These are phyloP conservation scores for Zootoca vivipara DNA, from an alignment of 2,113 vertebrate species.

Conservation along the genomic window DNA sequence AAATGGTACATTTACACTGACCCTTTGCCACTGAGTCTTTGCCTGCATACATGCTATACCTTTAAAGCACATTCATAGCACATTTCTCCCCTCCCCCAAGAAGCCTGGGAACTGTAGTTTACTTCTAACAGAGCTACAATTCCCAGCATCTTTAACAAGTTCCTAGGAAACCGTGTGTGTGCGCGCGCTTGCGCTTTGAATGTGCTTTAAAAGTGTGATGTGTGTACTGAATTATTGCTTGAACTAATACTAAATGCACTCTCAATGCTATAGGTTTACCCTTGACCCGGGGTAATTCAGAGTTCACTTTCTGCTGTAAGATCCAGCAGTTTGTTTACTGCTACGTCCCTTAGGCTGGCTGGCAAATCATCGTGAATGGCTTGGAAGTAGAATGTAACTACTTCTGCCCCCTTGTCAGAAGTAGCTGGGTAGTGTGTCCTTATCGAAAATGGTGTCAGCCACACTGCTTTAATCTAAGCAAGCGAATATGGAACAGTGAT, in stretches of 20 bases:
- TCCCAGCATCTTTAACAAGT: too few species aligned
- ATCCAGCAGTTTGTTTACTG: background rate
- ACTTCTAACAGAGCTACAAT: too few species aligned
- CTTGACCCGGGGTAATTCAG: background rate
- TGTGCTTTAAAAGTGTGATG: too few species aligned
- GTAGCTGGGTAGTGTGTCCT: background rate
- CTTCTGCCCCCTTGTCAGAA: background rate
- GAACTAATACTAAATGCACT: background rate
- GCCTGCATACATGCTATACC: too few species aligned
- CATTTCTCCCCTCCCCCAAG: too few species aligned
- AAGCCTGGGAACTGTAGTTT: too few species aligned
- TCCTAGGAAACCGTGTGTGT: too few species aligned
- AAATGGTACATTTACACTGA: background rate
- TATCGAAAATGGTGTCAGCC: background rate
- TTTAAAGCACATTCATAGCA: too few species aligned
- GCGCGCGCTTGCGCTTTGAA: too few species aligned
- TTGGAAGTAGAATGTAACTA: background rate
- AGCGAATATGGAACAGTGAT: background rate
- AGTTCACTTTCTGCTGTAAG: background rate
- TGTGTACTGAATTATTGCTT: background rate
- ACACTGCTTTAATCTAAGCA: background rate
- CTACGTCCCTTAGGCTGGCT: background rate
- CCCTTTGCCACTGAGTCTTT: background rate
- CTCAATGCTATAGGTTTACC: background rate
- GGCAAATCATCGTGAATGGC: background rate